A percentile compares a stretch with the other conserved stretches of the same genome.
These are phyloP conservation scores for Mesembrinibis cayennensis DNA, from an alignment of 2,113 vertebrate species.

Conservation along the genomic window DNA sequence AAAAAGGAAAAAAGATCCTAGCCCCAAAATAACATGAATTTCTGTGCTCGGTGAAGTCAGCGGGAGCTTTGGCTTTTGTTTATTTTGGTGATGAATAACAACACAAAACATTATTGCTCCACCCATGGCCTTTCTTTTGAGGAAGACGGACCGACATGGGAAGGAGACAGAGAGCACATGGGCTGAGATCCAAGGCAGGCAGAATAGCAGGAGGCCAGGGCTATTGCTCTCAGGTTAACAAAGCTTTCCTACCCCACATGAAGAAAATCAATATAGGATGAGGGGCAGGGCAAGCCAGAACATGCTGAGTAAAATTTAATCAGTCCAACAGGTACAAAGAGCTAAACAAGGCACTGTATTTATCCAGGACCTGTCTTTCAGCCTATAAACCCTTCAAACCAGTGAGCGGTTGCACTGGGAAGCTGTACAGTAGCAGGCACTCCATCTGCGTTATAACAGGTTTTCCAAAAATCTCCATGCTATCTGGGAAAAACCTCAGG, in stretches of 20 bases:
- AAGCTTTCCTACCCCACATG: background rate
- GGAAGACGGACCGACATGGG: background rate
- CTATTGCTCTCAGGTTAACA: background rate
- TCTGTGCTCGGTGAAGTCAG: background rate
- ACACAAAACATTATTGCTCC: background rate
- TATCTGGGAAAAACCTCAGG: background rate
- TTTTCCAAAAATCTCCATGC: background rate
- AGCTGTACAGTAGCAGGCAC: background rate
- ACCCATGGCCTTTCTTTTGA: background rate
- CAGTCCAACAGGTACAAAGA: background rate
- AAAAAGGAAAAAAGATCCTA: background rate
- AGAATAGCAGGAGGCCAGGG: background rate
- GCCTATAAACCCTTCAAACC: background rate
- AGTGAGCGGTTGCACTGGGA: background rate
- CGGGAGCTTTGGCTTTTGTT: background rate
- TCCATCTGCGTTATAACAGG: rapidly evolving
- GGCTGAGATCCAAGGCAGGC: background rate
- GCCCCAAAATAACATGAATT: background rate
- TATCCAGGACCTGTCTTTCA: background rate
- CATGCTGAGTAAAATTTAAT: background rate
- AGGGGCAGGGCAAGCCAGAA: background rate
- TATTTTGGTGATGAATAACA: background rate
- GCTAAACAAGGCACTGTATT: background rate
- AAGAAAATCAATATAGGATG: background rate
- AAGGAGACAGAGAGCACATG: background rate